Conservation (phyloP, 2,797 vertebrate genomes). For the Sebastes iracundus region DNA sequence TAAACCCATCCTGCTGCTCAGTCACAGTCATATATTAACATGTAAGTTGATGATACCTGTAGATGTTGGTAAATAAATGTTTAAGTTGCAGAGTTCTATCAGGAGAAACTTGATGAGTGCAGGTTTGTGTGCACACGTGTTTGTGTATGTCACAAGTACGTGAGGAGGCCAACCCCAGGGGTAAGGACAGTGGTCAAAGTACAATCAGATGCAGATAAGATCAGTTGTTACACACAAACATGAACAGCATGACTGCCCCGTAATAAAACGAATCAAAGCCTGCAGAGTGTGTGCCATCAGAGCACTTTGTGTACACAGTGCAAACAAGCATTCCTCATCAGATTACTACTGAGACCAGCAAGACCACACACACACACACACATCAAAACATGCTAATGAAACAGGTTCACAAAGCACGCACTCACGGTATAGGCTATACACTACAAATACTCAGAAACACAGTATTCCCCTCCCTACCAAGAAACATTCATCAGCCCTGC, state of each 20-base stretch:
- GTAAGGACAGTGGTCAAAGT: constrained; percentile 51
- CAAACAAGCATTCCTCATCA: constrained; percentile 77
- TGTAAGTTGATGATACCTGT: not conserved
- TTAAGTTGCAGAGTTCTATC: not conserved
- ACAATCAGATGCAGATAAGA: constrained; percentile 25
- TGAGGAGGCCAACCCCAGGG: not conserved
- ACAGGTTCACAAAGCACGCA: constrained; percentile 12
- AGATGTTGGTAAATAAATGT: not conserved
- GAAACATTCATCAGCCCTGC: not conserved
- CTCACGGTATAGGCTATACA: not conserved
- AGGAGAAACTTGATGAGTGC: not conserved
- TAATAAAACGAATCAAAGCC: constrained; percentile 1
- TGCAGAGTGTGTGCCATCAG: constrained; percentile 14
- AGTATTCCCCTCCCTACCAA: not conserved
- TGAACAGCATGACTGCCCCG: not conserved
- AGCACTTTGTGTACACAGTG: constrained; percentile 21
- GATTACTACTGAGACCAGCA: constrained; percentile 70
- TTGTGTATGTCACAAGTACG: constrained; percentile 16
- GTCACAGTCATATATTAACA: not conserved
- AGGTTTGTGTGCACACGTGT: not conserved
- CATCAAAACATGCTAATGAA: constrained; percentile 16
- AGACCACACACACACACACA: not conserved
- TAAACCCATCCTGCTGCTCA: not conserved
- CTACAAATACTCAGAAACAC: not conserved
- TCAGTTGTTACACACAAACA: not conserved